Conservation (phyloP, 2,113 vertebrate genomes). For the Varanus komodoensis region DNA sequence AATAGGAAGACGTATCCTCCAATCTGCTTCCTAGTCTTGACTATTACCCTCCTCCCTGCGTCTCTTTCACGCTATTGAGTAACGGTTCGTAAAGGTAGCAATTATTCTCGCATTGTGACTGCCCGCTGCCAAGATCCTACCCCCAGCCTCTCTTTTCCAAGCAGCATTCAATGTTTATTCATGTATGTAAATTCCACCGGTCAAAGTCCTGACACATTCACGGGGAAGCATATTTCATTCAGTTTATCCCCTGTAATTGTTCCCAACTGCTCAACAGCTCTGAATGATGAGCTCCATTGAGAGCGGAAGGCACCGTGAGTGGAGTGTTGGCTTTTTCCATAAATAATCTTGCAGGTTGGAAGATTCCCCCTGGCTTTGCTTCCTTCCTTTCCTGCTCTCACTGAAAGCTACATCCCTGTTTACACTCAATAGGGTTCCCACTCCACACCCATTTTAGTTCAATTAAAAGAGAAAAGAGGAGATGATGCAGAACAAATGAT, state of each 20-base stretch:
- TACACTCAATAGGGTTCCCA: slow-evolving; percentile 29
- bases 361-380: slow-evolving; percentile 59
- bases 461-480: not conserved
- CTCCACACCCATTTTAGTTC: not conserved
- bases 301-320: slow-evolving; percentile 57
- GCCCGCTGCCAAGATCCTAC: slow-evolving; percentile 41
- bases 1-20: not conserved
- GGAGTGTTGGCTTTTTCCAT: slow-evolving; percentile 62
- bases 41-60: not conserved
- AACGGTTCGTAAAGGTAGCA: slow-evolving; percentile 62
- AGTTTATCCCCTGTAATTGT: slow-evolving; percentile 75
- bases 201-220: slow-evolving; percentile 71
- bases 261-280: slow-evolving; percentile 71
- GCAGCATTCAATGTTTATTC: slow-evolving; percentile 70
- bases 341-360: slow-evolving; percentile 64
- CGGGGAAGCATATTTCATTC: slow-evolving; percentile 68
- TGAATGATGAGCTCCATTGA: slow-evolving; percentile 70
- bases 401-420: slow-evolving; percentile 22
- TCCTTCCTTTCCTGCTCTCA: not conserved
- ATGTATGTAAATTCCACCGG: slow-evolving; percentile 74
- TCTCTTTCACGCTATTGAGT: slow-evolving; percentile 52
- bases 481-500: not conserved
- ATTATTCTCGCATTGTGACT: slow-evolving; percentile 59
- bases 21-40: not conserved
- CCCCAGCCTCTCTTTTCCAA: slow-evolving; percentile 58